These are phyloP conservation scores for Thamnophis sirtalis DNA, from an alignment of 2,113 vertebrate genomes.

Conservation along the genomic window DNA sequence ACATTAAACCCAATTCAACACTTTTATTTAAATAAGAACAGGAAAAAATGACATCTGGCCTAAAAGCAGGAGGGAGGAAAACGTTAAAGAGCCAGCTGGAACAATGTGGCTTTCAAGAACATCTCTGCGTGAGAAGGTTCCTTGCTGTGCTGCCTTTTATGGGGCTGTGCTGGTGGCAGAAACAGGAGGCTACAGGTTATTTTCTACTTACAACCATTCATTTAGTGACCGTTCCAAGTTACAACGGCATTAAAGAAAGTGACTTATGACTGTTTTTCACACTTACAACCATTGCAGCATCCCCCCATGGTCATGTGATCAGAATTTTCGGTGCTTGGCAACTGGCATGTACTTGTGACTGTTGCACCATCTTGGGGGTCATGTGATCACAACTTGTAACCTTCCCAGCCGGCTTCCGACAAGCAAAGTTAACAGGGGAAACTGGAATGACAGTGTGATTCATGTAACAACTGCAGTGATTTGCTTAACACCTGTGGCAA, in stretches of 20 bases:
- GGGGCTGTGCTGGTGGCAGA: neutral
- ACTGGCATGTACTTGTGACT: neutral
- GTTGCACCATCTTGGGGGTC: neutral
- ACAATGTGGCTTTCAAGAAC: neutral
- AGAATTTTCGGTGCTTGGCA: neutral
- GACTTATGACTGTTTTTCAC: neutral
- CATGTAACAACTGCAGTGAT: neutral
- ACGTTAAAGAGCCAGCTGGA: neutral
- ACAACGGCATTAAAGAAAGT: neutral
- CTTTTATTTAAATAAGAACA: neutral
- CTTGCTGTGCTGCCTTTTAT: neutral
- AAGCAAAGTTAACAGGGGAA: neutral
- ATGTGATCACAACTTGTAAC: neutral
- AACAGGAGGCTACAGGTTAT: neutral
- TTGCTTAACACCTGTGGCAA: neutral
- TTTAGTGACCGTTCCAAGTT: neutral
- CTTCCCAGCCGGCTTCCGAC: neutral
- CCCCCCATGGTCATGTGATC: neutral
- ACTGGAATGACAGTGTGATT: neutral
- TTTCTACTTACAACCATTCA: neutral
- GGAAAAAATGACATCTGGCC: neutral
- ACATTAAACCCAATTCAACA: neutral
- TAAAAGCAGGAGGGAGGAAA: neutral
- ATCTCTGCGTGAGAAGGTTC: neutral
- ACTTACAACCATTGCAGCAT: neutral